A percentile compares a stretch with the other conserved stretches of the same genome.
phyloP scores from a whole-genome alignment of 23 tunicate genomes.

The Ciona savignyi region DNA sequence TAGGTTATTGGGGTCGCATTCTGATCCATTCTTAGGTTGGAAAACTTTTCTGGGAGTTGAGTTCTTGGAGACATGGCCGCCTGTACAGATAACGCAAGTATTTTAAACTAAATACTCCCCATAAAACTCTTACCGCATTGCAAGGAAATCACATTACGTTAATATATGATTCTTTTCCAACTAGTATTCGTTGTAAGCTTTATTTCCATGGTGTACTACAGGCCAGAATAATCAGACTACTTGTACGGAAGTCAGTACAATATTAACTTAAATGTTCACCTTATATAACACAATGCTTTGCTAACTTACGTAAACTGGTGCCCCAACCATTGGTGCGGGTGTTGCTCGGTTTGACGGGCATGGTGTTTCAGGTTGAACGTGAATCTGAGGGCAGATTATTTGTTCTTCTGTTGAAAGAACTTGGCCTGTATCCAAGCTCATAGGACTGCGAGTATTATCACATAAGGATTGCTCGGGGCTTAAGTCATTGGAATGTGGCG shows the following conservation, averaged over 20 bases:
- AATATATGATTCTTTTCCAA: no score
- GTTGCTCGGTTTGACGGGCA: slow-evolving; percentile 41
- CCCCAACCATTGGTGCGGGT: slow-evolving; percentile 20
- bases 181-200: no score
- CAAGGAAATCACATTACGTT: no score
- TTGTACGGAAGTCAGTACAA: no score
- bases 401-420: not conserved
- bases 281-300: not conserved
- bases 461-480: not conserved
- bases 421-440: not conserved
- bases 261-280: no score
- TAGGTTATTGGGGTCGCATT: slow-evolving; percentile 7
- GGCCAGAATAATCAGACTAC: no score
- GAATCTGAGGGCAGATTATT: slow-evolving; percentile 17
- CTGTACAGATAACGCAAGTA: no score
- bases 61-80: slow-evolving; percentile 71
- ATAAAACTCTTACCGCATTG: no score
- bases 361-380: slow-evolving; percentile 72
- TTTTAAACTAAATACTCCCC: no score
- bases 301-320: not conserved
- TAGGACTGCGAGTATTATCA: not conserved
- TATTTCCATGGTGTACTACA: no score
- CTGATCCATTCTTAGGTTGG: slow-evolving; percentile 53
- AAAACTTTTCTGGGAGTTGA: slow-evolving; percentile 73
- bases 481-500: not conserved